Conservation (phyloP, 2,888 invertebrate genomes). For the Drosophila gaucha region DNA sequence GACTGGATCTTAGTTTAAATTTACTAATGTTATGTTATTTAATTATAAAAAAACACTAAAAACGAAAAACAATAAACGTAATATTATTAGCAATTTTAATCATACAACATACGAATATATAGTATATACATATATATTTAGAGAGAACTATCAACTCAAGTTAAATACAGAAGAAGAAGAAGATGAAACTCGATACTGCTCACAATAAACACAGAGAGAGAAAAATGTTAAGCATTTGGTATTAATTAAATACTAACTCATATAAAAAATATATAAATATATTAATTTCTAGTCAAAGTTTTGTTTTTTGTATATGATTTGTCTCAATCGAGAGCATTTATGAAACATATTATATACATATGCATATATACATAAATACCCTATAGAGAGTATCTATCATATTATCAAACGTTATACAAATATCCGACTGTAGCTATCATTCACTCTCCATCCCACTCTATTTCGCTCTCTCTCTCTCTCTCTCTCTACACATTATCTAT, state of each 20-base stretch:
- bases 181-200: constrained; percentile 31
- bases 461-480: constrained; percentile 2
- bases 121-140: constrained; percentile 9
- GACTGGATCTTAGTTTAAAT: constrained; percentile 78
- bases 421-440: constrained; percentile 22
- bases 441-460: constrained; percentile 10
- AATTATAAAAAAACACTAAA: constrained; percentile 68
- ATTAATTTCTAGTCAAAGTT: constrained; percentile 74
- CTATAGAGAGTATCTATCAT: constrained; percentile 14
- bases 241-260: constrained; percentile 46
- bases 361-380: constrained; percentile 15
- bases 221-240: constrained; percentile 43
- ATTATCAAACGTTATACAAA: constrained; percentile 8
- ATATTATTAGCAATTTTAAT: constrained; percentile 47
- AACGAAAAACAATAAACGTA: constrained; percentile 25
- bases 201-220: constrained; percentile 32
- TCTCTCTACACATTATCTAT: constrained; percentile 6
- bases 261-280: constrained; percentile 44
- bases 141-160: constrained; percentile 15
- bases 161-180: constrained; percentile 10
- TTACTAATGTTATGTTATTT: constrained; percentile 74
- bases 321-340: constrained; percentile 40
- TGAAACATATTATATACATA: constrained; percentile 21
- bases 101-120: constrained; percentile 28
- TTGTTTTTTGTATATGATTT: constrained; percentile 41